Conservation (phyloP, 2,888 invertebrate genomes). For the Gryllus longicercus region DNA sequence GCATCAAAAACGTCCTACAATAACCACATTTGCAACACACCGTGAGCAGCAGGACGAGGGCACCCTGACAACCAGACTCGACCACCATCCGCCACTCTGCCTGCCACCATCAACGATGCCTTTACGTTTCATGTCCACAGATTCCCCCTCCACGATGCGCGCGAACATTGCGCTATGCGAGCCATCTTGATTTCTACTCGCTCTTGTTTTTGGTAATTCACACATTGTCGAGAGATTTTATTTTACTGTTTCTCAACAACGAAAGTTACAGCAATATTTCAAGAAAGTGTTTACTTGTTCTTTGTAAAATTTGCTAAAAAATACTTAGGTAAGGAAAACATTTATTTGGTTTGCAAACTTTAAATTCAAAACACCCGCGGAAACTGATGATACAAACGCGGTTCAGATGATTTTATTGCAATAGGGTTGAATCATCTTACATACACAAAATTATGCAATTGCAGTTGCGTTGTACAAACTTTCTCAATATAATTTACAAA, state of each 20-base stretch:
- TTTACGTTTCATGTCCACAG: slow-evolving; percentile 30
- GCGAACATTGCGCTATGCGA: background rate
- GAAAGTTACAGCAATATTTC: too few species aligned
- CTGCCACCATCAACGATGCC: slow-evolving; percentile 35
- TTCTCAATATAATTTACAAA: too few species aligned
- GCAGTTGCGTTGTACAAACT: too few species aligned
- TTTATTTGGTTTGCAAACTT: background rate
- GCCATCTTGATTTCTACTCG: slow-evolving; percentile 10
- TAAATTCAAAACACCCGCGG: background rate
- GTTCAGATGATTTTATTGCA: too few species aligned
- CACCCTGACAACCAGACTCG: background rate
- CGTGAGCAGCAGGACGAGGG: background rate
- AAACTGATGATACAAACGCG: too few species aligned
- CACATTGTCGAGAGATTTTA: background rate
- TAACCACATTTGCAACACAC: background rate
- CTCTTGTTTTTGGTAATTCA: background rate
- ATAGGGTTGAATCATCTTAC: too few species aligned
- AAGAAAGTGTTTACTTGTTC: too few species aligned
- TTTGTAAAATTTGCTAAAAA: too few species aligned
- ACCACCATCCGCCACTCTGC: slow-evolving; percentile 28
- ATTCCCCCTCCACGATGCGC: slow-evolving; percentile 31
- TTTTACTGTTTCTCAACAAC: too few species aligned
- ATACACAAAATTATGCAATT: too few species aligned
- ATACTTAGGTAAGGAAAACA: too few species aligned
- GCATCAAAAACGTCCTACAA: background rate